Evolutionary conservation across 2,797 vertebrate species (phyloP), one percentile per base, ranked within the genome.

Genomic region (Melanogrammus aeglefinus): DNA sequence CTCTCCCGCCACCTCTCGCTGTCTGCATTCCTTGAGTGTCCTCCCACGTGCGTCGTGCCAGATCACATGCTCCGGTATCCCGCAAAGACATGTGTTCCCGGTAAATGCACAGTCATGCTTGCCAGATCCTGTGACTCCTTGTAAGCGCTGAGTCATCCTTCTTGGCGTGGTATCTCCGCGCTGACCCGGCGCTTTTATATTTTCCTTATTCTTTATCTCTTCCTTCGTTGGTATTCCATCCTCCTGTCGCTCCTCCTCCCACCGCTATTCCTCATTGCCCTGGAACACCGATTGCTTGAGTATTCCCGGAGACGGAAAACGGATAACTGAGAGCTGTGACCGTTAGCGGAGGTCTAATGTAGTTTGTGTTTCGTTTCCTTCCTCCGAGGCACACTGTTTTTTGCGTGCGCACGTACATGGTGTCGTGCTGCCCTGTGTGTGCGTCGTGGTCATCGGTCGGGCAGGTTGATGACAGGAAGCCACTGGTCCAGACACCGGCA

Each of bases 381-480:
- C 27, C 82, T 80, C 21, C 74, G 81, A 82, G 85, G 87, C 80
- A 87, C 81, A 85, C 79, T 84, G 16, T 29, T 29, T 70, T 70
- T 27, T 29, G 31, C 71, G 31, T 36, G 27, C 16, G 35, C 33
- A 13, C 72, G 72, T 39, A 39, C 72, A 12, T 39, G 21, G 7
- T 12, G 72, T 8, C 72, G 33, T 12, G 33, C 16, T 36, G 21
- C 21, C 31, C 35, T 36, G 18, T n/a, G 21, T 14, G 18, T n/a
- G 6, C 16, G 6, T 21, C 6, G 75, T 38, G 57, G 86, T 97
- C 97, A 98, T 91, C 97, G 95, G 84, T 99, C 97, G 0, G 97
- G 97, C 21, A 99, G 95, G 89, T 97, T 96, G 81, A 99, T 96
- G 38, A 98, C 94, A 0, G 97, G 97, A 73, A 98, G 97, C 97